Base-by-base conservation (phyloP, 2,113 vertebrate species). In the Etheostoma spectabile region DNA sequence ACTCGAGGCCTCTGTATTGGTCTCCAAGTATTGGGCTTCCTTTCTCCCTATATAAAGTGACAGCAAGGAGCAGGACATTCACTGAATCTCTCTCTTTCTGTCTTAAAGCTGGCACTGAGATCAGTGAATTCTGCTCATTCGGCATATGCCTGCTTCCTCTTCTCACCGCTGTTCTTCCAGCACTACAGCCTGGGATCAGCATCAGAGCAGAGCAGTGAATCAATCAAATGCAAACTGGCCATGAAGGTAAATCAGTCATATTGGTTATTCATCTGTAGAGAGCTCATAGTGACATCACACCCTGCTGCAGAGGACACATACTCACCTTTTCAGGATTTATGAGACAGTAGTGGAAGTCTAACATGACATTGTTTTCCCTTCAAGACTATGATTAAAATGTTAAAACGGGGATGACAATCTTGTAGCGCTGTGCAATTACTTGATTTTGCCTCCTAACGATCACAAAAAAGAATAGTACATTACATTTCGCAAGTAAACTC, bases 141-240 rank as follows among this genome's bases (percentile, higher is more conserved):
- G 49, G 97, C 96, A 0, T 99, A 98, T 27, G 96, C 94, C 0
- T 97, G 86, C 35, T 90, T 99, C 84, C 92, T 97, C 86, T 99
- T 99, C 93, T 96, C 96, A 0, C 90, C 96, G 10, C 61, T 95
- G 77, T 99, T 99, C 94, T 99, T 99, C 87, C 95, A 97, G 70
- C 88, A 91, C 56, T 99, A 99, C 93, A 94, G 88, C 35, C 91
- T 94, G 81, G 88, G 84, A 61, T 22, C 91, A 16, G 74, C 21
- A 2, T 11, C 86, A 62, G 89, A 90, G 0, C 90, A 90, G 0
- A 74, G 66, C 63, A 84, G 64, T 80, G 84, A 84, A 71, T 63
- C 86, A 33, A 74, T 90, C 15, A 95, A 95, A 24, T 98, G 96
- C 90, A 97, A 97, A 93, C 57, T 99, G 77, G 48, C 88, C 53